Evolutionary conservation across 2,113 vertebrate genomes (phyloP), one percentile per base, ranked within the genome.

Genomic region (Corythornis cristatus): DNA sequence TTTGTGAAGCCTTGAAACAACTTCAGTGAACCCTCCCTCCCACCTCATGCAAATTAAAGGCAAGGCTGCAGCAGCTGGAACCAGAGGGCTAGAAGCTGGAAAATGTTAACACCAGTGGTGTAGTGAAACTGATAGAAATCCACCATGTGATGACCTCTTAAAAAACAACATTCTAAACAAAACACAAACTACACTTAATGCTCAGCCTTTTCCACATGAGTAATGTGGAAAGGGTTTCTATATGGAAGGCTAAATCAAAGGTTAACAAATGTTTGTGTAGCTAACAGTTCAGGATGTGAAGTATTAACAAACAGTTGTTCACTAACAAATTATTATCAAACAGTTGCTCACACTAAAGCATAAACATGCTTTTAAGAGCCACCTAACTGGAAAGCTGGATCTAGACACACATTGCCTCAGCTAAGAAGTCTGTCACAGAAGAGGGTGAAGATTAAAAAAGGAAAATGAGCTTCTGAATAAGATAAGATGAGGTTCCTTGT

Each of bases 1-100:
- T 83, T 89, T 90, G 86, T 85, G 89, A 85, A 93, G 87, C 80
- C 88, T 95, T 95, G 72, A 91, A 89, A 66, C 71, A 86, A 82
- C 75, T 86, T 85, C 79, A 92, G 0, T 58, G 89, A 93, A 57
- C 46, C 19, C 45, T 62, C 61, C 56, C 64, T n/a, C 57, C 50
- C 20, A 25, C 50, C 67, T 21, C 33, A 11, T 48, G 53, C 81
- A 84, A 93, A 94, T 89, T 31, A 80, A 83, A 90, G 62, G 60
- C 79, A 43, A 54, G 53, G 76, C 81, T 93, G 68, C 1, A 3
- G 90, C 90, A 88, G 68, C 84, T 82, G 90, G 82, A 85, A 81
- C 50, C 61, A 77, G 62, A 67, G 66, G 71, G 50, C 37, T 85
- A 57, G 40, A 88, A 90, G 67, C 87, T 91, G 91, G 85, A 93